Base-by-base conservation (phyloP, 2,888 invertebrate species). In the Leucophora obtusa region DNA sequence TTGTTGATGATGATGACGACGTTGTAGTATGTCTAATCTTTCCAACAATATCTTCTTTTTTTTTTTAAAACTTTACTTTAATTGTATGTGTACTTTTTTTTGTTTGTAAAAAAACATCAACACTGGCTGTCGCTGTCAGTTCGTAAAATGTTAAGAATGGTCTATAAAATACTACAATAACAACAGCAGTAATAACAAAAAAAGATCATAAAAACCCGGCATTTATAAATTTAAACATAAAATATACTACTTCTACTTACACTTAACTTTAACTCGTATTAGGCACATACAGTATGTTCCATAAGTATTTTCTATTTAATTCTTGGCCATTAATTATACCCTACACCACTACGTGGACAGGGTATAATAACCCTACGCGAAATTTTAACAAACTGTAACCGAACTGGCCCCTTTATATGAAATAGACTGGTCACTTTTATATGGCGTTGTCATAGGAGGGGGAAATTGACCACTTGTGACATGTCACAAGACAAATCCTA, bases 11-110 rank as follows among this genome's bases (percentile, higher is more conserved):
- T 43, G 74, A 72, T 35, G 56, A 60, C 60, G 58, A 28, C 24
- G 62, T 69, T 63, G 33, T 24, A 35, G 53, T 50, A 47, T 82
- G 77, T 85, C 87, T 87, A 87, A 87, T 87, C 87, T 87, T 86
- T 85, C 87, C 87, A 84, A 83, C 84, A 85, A 86, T 85, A 87
- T 87, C 86, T 82, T 51, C 56, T 51, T 28, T 14, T 15, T 38
- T 38, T 43, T 18, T 17, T 38, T n/a, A 33, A 18, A 60, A 38
- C 17, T 51, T 28, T 51, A 76, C 62, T 63, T 66, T 77, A 59
- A 60, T 71, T 77, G 51, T 59, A 59, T 65, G 53, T 11, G 1
- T 72, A 24, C 38, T 59, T 33, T 62, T 47, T 33, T 51, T 50
- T 24, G 43, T 47, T 47, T n/a, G 2, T 47, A 6, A n/a, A 47